These are phyloP conservation scores for Masticophis lateralis DNA, from an alignment of 2,797 vertebrate species.

Conservation along the genomic window DNA sequence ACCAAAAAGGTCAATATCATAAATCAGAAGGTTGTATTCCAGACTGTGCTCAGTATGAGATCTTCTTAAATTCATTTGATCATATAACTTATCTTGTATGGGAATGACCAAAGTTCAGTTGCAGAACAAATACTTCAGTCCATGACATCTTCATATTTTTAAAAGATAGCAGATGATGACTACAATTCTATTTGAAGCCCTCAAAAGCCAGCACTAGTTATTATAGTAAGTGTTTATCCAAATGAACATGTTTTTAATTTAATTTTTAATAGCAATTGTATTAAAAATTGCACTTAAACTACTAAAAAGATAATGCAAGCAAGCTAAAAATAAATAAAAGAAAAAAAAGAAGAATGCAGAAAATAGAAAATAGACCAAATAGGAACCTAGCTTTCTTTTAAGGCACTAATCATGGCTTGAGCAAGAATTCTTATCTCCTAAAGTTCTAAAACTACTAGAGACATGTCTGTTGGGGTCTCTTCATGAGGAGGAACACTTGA, in stretches of 20 bases:
- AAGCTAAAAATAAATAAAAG: background rate
- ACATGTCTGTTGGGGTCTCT: background rate
- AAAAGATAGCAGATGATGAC: background rate
- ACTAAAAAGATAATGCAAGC: background rate
- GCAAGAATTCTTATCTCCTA: background rate
- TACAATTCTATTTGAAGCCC: background rate
- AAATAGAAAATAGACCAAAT: background rate
- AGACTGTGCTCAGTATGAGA: background rate
- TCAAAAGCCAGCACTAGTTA: background rate
- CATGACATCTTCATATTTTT: background rate
- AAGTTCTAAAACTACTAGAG: background rate
- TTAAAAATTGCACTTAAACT: background rate
- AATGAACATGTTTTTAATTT: background rate
- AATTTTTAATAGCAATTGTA: background rate
- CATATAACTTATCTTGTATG: background rate
- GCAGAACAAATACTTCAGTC: background rate
- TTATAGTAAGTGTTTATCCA: background rate
- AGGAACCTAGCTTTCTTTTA: background rate
- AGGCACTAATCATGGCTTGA: background rate
- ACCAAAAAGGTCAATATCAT: background rate
- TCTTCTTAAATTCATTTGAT: background rate
- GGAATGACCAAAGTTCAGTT: background rate
- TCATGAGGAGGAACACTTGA: background rate
- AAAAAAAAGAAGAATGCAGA: background rate
- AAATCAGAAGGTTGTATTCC: background rate